phyloP scores from a whole-genome alignment of 2,797 vertebrate genomes.

The Oceanodroma leucorhoa region DNA sequence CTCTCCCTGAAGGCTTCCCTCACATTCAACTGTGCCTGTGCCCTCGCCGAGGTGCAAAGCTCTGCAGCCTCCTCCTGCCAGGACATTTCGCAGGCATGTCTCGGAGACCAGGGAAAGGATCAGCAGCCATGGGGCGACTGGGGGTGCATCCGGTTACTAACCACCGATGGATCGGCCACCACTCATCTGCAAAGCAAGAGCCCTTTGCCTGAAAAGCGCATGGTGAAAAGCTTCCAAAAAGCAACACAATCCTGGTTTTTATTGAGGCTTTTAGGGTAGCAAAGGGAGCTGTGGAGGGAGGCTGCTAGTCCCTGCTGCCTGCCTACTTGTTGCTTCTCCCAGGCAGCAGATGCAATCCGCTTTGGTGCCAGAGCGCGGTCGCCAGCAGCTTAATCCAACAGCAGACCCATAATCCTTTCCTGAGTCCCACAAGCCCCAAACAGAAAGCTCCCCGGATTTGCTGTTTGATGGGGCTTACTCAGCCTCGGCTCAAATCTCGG shows the following conservation, averaged over 20 bases:
- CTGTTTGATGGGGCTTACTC: background rate
- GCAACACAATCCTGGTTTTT: background rate
- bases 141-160: background rate
- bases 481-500: background rate
- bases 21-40: background rate
- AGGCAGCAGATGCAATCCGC: background rate
- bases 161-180: background rate
- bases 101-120: background rate
- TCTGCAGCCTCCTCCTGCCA: background rate
- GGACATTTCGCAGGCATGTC: background rate
- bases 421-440: background rate
- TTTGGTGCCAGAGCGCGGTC: background rate
- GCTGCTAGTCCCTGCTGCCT: background rate
- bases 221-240: background rate
- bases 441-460: background rate
- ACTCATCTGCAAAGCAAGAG: background rate
- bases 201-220: background rate
- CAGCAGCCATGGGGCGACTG: background rate
- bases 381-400: background rate
- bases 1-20: background rate
- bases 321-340: background rate
- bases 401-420: background rate
- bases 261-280: background rate
- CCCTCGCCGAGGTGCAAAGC: background rate
- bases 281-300: background rate